Conservation (phyloP, 2,113 vertebrate genomes). For the Cervus canadensis region DNA sequence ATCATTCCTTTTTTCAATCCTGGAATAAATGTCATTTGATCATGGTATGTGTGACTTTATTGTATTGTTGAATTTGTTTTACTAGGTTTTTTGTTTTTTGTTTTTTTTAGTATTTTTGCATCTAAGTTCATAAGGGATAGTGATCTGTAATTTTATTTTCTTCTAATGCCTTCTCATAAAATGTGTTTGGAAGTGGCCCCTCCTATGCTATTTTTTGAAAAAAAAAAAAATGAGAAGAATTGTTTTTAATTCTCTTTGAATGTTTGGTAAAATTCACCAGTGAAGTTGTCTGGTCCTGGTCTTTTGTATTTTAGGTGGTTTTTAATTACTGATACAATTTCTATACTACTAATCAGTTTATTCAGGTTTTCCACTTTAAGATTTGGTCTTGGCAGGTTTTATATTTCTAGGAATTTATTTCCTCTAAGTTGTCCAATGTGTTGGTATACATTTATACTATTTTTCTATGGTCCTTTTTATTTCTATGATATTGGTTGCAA, state of each 20-base stretch:
- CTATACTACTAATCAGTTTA: neutral
- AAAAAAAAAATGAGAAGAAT: neutral
- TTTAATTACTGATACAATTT: neutral
- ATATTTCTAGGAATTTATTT: neutral
- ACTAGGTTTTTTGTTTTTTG: neutral
- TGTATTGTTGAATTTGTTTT: neutral
- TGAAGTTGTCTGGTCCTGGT: neutral
- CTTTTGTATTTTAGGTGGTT: neutral
- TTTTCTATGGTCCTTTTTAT: neutral
- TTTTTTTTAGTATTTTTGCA: neutral
- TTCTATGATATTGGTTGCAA: neutral
- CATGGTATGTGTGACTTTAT: neutral
- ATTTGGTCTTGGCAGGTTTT: neutral
- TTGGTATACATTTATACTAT: neutral
- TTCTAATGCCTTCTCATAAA: neutral
- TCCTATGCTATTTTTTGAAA: neutral
- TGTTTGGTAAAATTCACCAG: neutral
- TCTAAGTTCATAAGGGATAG: neutral
- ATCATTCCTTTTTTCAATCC: neutral
- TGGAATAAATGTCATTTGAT: neutral
- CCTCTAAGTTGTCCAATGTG: neutral
- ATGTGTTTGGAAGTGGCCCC: neutral
- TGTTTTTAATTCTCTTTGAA: neutral
- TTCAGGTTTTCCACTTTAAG: neutral
- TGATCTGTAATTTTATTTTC: neutral